Evolutionary conservation across 2,888 invertebrate genomes (phyloP).

Genomic region (Axea sp.): DNA sequence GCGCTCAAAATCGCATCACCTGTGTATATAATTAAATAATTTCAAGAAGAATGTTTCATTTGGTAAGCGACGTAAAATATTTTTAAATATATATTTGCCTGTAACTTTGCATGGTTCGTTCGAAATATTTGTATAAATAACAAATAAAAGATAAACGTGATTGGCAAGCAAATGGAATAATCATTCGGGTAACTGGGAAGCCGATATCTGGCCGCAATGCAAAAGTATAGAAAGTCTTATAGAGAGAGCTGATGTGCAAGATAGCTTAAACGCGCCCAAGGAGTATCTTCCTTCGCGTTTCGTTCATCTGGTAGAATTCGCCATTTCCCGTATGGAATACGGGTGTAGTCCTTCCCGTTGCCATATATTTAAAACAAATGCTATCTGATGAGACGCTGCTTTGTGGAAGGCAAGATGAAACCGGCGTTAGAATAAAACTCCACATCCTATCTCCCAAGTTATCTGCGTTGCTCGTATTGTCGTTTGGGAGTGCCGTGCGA

Average conservation of each 20-base stretch:
- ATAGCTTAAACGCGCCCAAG: slow-evolving; percentile 46
- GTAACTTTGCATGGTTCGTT: too few species aligned
- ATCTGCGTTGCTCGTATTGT: slow-evolving; percentile 64
- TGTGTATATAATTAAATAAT: too few species aligned
- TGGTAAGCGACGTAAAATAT: too few species aligned
- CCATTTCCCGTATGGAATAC: slow-evolving; percentile 69
- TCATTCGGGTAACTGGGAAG: slow-evolving; percentile 78
- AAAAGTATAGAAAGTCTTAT: slow-evolving; percentile 56
- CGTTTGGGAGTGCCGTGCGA: slow-evolving; percentile 24
- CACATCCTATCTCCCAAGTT: slow-evolving; percentile 52
- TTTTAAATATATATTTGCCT: too few species aligned
- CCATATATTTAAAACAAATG: slow-evolving; percentile 80
- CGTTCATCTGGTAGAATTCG: slow-evolving; percentile 53
- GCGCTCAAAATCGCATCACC: too few species aligned
- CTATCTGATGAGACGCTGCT: slow-evolving; percentile 78
- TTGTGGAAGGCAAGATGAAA: slow-evolving; percentile 76
- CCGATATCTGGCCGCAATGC: slow-evolving; percentile 73
- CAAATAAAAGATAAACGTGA: too few species aligned
- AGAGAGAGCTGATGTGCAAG: slow-evolving; percentile 61
- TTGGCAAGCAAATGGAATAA: slow-evolving; percentile 66
- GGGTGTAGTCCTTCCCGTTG: slow-evolving; percentile 73
- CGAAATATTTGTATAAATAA: too few species aligned
- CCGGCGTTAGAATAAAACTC: slow-evolving; percentile 65
- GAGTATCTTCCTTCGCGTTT: slow-evolving; percentile 13
- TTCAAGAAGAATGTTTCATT: too few species aligned